phyloP scores from a whole-genome alignment of 2,888 invertebrate species.

The Corythucha ciliata region DNA sequence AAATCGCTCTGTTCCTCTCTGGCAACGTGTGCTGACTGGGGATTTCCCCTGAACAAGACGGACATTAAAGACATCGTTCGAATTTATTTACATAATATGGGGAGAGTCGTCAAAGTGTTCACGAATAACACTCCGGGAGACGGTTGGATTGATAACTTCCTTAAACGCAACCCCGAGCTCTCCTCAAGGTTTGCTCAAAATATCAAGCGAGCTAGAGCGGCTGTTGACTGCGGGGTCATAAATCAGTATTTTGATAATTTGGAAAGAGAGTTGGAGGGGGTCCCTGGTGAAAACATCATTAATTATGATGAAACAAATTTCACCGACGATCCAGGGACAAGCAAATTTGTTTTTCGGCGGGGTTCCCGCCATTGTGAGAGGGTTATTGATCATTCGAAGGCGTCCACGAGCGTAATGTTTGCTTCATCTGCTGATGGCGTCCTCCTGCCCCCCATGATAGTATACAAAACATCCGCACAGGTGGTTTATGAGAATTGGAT shows the following conservation, averaged over 20 bases:
- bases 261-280: slow-evolving; percentile 5
- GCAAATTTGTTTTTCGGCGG: slow-evolving; percentile 34
- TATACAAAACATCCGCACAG: too few relatives aligned
- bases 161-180: slow-evolving; percentile 27
- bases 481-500: too few relatives aligned
- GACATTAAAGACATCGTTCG: background rate
- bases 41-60: slow-evolving; percentile 34
- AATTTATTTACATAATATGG: background rate
- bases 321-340: slow-evolving; percentile 38
- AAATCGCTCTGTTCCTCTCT: slow-evolving; percentile 34
- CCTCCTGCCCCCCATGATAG: slow-evolving; percentile 38
- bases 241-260: slow-evolving; percentile 10
- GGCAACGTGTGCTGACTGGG: slow-evolving; percentile 31
- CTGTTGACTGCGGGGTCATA: slow-evolving; percentile 26
- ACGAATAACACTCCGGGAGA: slow-evolving; percentile 34
- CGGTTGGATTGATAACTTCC: slow-evolving; percentile 33
- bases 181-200: slow-evolving; percentile 30
- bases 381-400: slow-evolving; percentile 37
- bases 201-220: slow-evolving; percentile 31
- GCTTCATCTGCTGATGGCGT: slow-evolving; percentile 38
- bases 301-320: slow-evolving; percentile 38
- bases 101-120: background rate
- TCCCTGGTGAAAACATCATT: slow-evolving; percentile 34
- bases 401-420: slow-evolving; percentile 38
- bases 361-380: slow-evolving; percentile 38